Percentiles rank a stretch among this genome's conserved stretches.
Conservation (phyloP, 1,140 invertebrate genomes). For the Wiebesia pumilae region DNA sequence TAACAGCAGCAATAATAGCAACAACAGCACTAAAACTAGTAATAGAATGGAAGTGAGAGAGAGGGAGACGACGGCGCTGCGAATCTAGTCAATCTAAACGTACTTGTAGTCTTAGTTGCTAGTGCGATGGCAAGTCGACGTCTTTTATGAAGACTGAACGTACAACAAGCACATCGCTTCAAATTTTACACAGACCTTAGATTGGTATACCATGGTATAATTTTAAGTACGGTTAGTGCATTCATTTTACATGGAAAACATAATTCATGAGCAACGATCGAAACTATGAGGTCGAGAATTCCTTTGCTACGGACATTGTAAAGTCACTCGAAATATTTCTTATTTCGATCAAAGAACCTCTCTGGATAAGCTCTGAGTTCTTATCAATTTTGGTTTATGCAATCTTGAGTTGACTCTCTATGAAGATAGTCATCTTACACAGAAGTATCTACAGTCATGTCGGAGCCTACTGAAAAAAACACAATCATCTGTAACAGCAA, state of each 20-base stretch:
- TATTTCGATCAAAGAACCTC: too few species aligned
- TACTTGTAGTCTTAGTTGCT: constrained; percentile 24
- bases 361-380: too few species aligned
- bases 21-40: background rate
- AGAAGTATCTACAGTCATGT: constrained; percentile 52
- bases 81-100: background rate
- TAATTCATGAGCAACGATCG: background rate
- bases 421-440: background rate
- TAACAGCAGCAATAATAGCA: background rate
- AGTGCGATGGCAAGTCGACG: background rate
- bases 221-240: too few species aligned
- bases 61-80: background rate
- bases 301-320: background rate
- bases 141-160: background rate
- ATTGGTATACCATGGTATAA: too few species aligned
- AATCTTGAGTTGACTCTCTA: background rate
- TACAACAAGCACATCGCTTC: too few species aligned
- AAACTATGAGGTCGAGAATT: background rate
- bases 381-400: background rate
- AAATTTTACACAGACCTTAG: too few species aligned
- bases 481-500: constrained; percentile 57
- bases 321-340: too few species aligned
- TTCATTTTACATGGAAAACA: background rate
- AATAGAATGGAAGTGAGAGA: background rate
- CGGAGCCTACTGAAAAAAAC: constrained; percentile 57